Base-by-base conservation (phyloP, 1,140 invertebrate genomes). In the Ctenoplectra terminalis region DNA sequence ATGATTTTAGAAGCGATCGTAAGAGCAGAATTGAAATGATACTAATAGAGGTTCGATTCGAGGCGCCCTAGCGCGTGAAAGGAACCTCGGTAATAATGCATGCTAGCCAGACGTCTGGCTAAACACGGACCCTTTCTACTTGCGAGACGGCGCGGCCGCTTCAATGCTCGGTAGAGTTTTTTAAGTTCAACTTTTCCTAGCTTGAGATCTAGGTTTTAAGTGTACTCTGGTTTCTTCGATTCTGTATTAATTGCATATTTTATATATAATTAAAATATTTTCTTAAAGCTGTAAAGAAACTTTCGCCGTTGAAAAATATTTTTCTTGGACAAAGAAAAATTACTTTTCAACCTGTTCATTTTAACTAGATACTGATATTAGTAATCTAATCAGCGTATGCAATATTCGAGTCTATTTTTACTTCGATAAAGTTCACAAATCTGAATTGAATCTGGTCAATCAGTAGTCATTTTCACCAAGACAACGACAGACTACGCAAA, bases 31-130 rank as follows among this genome's bases (percentile, higher is more conserved):
- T 31, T 37, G 23, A 43, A 56, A 60, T 26, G 40, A 71, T 70
- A 70, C 29, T 70, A 70, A 71, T 58, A 70, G 43, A 2, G 17
- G 31, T 60, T 58, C 40, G 75, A 71, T 71, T 46, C 37, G 29
- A n/a, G 29, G 23, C 23, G 1, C 13, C 26, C 46, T 34, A 20
- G 58, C 70, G 48, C 1, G 34, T 73, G 69, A 73, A 80, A 73
- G 58, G 48, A 34, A n/a, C 26, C 37, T 50, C 29, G 52, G 70
- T 71, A 54, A 73, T 61, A 80, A 80, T 80, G 77, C 34, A 61
- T 17, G 37, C 34, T 29, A 69, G 63, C 74, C 77, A 79, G 77
- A 63, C 77, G 77, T 73, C 77, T 80, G 77, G 67, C 58, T 63
- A 80, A 73, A 80, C 70, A 63, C 77, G 5, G 58, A 7, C 20